A percentile compares a stretch with the other conserved stretches of the same genome.
Evolutionary conservation across 2,888 invertebrate species (phyloP).

Genomic region (Drosophila lacicola): DNA sequence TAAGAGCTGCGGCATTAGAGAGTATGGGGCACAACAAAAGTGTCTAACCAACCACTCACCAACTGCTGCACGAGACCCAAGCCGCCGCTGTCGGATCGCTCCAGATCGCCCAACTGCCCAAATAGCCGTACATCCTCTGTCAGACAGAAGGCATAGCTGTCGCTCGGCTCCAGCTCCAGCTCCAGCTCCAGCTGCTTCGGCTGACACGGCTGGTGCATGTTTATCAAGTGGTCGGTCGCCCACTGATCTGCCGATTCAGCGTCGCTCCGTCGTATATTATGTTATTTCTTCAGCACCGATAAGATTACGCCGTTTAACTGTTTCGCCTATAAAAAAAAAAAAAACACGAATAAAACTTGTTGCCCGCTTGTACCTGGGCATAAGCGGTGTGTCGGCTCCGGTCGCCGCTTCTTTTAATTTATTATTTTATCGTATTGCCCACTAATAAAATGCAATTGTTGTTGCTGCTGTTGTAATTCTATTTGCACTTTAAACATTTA

Average conservation of each 20-base stretch:
- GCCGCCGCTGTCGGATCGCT: constrained; percentile 1
- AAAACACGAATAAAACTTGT: constrained; percentile 8
- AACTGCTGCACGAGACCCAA: constrained; percentile 29
- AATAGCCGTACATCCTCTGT: constrained; percentile 60
- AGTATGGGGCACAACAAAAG: neutral
- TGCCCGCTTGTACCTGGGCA: neutral
- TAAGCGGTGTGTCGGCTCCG: constrained; percentile 1
- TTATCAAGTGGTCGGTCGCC: constrained; percentile 17
- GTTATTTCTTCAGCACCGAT: constrained; percentile 31
- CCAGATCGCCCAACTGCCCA: constrained; percentile 46
- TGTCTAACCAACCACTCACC: constrained; percentile 45
- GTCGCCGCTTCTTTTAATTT: constrained; percentile 5
- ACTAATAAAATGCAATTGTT: constrained; percentile 46
- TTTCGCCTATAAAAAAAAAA: constrained; percentile 22
- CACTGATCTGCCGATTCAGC: constrained; percentile 7
- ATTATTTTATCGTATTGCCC: constrained; percentile 33
- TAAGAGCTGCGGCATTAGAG: neutral
- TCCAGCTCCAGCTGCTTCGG: neutral
- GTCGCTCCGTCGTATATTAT: constrained; percentile 10
- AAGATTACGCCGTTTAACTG: constrained; percentile 44
- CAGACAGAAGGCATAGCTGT: constrained; percentile 45
- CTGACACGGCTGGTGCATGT: constrained; percentile 28
- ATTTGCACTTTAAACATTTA: constrained; percentile 48
- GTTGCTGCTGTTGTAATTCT: constrained; percentile 31
- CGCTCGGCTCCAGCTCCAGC: constrained; percentile 1